These are phyloP conservation scores for Heliconius hermathena DNA, from an alignment of 1,140 invertebrate genomes.

Conservation along the genomic window DNA sequence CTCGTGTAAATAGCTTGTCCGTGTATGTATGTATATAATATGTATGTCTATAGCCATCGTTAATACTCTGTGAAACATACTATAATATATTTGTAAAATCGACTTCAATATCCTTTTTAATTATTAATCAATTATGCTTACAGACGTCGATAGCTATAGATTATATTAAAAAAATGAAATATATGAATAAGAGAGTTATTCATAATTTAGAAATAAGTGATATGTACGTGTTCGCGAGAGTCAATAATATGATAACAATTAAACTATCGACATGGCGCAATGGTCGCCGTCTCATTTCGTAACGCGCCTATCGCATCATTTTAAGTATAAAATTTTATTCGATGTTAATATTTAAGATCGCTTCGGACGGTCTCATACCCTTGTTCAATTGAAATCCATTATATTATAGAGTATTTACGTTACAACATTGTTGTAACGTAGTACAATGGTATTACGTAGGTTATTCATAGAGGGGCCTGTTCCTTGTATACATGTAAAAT, in stretches of 20 bases:
- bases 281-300: neutral
- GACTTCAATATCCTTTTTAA: no score
- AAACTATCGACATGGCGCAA: neutral
- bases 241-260: neutral
- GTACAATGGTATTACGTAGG: neutral
- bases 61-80: no score
- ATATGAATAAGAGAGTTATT: no score
- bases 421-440: neutral
- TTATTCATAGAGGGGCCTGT: neutral
- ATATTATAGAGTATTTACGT: constrained; percentile 8
- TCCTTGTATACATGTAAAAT: neutral
- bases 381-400: constrained; percentile 11
- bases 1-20: neutral
- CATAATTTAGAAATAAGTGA: neutral
- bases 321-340: constrained; percentile 29
- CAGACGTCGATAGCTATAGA: no score
- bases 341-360: constrained; percentile 15
- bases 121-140: no score
- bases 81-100: no score
- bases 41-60: neutral
- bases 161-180: no score
- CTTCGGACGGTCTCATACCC: constrained; percentile 4
- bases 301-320: constrained; percentile 3
- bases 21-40: neutral
- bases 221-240: neutral